Conservation (phyloP, 2,888 invertebrate species). For the Scaptomyza reducta region DNA sequence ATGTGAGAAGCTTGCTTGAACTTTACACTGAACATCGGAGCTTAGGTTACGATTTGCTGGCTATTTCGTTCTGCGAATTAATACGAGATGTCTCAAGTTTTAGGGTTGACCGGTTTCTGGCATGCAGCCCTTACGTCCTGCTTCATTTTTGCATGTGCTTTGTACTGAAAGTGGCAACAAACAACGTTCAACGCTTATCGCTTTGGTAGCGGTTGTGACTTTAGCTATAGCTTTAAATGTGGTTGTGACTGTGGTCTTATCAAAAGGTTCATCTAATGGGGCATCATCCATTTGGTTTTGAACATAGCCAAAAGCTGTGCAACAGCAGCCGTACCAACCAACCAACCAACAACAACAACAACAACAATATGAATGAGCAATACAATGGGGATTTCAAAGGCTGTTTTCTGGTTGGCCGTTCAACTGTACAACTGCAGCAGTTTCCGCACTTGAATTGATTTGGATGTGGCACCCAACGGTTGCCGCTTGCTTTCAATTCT, state of each 20-base stretch:
- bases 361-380: constrained; percentile 19
- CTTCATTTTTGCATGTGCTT: constrained; percentile 9
- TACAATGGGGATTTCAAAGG: constrained; percentile 18
- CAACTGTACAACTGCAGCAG: constrained; percentile 76
- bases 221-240: constrained; percentile 10
- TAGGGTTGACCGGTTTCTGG: constrained; percentile 6
- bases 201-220: constrained; percentile 6
- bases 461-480: constrained; percentile 60
- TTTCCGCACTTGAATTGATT: constrained; percentile 76
- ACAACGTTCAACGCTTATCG: constrained; percentile 41
- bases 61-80: neutral
- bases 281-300: constrained; percentile 44
- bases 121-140: too few species aligned
- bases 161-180: constrained; percentile 23
- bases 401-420: constrained; percentile 53
- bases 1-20: too few species aligned
- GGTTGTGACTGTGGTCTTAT: constrained; percentile 31
- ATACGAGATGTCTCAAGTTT: neutral
- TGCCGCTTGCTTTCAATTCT: constrained; percentile 26
- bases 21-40: too few species aligned
- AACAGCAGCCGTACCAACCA: constrained; percentile 21
- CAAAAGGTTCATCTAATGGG: constrained; percentile 59
- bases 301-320: constrained; percentile 34
- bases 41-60: neutral
- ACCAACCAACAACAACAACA: constrained; percentile 15